Evolutionary conservation across 2,113 vertebrate species (phyloP).

Genomic region (Notothenia coriiceps): DNA sequence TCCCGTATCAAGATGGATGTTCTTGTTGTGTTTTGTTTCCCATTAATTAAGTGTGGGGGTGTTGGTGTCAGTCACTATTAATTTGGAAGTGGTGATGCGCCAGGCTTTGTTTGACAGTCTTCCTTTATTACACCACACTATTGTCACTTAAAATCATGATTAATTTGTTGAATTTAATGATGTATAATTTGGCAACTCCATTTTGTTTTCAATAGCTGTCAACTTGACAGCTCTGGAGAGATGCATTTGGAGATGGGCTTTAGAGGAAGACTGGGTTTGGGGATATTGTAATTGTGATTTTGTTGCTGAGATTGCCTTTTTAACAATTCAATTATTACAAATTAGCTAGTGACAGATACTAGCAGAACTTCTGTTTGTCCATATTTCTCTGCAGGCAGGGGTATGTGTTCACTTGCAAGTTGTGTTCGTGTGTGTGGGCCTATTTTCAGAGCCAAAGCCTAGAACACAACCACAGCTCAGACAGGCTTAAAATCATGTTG

Average conservation of each 20-base stretch:
- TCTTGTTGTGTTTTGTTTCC: slow-evolving; percentile 78
- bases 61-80: slow-evolving; percentile 78
- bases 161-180: slow-evolving; percentile 79
- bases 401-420: slow-evolving; percentile 5
- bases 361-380: not conserved
- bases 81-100: slow-evolving; percentile 72
- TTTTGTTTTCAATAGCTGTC: slow-evolving; percentile 64
- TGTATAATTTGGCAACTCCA: slow-evolving; percentile 68
- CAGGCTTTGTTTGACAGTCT: slow-evolving; percentile 77
- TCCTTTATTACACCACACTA: slow-evolving; percentile 69
- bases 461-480: slow-evolving; percentile 12
- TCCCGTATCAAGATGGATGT: slow-evolving; percentile 72
- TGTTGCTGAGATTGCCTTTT: slow-evolving; percentile 25
- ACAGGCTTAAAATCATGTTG: not conserved
- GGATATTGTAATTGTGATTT: slow-evolving; percentile 48
- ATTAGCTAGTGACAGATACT: slow-evolving; percentile 22
- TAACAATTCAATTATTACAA: slow-evolving; percentile 43
- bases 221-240: slow-evolving; percentile 47
- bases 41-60: slow-evolving; percentile 78
- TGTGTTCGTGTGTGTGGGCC: not conserved
- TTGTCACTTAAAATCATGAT: slow-evolving; percentile 78
- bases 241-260: slow-evolving; percentile 50
- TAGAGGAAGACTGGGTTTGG: slow-evolving; percentile 10
- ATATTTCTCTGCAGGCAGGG: not conserved
- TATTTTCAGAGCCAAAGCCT: slow-evolving; percentile 17